These are phyloP conservation scores for Austrofundulus limnaeus DNA, from an alignment of 2,113 vertebrate genomes.

Conservation along the genomic window DNA sequence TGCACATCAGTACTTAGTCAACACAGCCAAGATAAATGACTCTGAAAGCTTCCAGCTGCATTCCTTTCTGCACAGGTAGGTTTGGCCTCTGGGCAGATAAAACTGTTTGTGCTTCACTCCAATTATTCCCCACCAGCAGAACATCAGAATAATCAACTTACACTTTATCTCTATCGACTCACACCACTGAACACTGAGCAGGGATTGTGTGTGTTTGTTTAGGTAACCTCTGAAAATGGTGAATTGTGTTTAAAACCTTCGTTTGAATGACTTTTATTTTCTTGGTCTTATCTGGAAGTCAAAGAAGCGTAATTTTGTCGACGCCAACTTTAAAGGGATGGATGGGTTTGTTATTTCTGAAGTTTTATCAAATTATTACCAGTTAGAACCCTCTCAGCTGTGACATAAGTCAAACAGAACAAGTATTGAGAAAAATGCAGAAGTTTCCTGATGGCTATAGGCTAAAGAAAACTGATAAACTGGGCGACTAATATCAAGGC, in stretches of 20 bases:
- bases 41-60: conserved; percentile 75
- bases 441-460: too few species aligned
- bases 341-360: too few species aligned
- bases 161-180: conserved; percentile 16
- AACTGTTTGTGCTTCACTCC: conserved; percentile 46
- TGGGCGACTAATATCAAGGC: too few species aligned
- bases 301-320: too few species aligned
- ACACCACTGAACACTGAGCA: conserved; percentile 9
- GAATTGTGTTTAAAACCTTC: background rate
- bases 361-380: too few species aligned
- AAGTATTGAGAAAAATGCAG: too few species aligned
- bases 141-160: conserved; percentile 56
- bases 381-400: too few species aligned
- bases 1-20: conserved; percentile 62
- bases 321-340: too few species aligned
- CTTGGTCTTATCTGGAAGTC: too few species aligned
- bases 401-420: too few species aligned
- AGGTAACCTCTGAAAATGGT: background rate
- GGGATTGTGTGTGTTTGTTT: background rate
- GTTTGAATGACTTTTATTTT: background rate
- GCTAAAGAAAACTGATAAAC: too few species aligned
- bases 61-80: conserved; percentile 81
- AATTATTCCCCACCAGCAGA: conserved; percentile 59
- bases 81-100: conserved; percentile 69
- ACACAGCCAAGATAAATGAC: conserved; percentile 82